Evolutionary conservation across 2,888 invertebrate genomes (phyloP), one percentile per base, ranked within the genome.

Genomic region (Melieria omissa): DNA sequence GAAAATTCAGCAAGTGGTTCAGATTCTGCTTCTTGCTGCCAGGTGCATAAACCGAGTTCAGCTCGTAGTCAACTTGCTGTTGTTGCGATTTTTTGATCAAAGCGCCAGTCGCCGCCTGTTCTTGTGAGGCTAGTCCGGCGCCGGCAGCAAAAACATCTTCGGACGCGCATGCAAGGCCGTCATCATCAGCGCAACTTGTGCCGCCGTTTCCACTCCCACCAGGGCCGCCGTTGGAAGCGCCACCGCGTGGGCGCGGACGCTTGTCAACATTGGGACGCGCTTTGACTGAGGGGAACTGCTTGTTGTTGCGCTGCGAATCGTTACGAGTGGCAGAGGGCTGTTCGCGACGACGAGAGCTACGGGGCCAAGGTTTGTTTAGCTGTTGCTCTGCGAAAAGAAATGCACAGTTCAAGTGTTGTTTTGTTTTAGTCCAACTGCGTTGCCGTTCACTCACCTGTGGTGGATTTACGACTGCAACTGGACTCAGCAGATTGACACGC

Each of bases 1-100:
- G 93, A 88, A 97, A 97, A 89, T 97, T 97, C 82, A 97, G 91
- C 91, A 97, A 91, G 90, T 97, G 95, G 88, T 95, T 96, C 88
- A 95, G 90, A 88, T 94, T 97, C 89, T 94, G 94, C 89, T 96
- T 96, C 88, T 95, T 96, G 88, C 94, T 93, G 89, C 95, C 94
- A 87, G 91, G 91, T 86, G 90, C 89, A 89, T 93, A 92, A 82
- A 95, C 92, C 86, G 95, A 95, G 89, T 94, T 95, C 87, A 92
- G 88, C 90, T 95, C 95, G 86, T 82, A 80, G 64, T 84, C 80
- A 75, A 70, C 67, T 70, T 78, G 69, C 10, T 60, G 71, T 58
- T 60, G 72, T 72, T 62, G 78, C 73, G 73, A 77, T 75, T 78
- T 79, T 77, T 79, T 78, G 60, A 73, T 62, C 70, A 68, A 65